Evolutionary conservation across 2,888 invertebrate species (phyloP), one percentile per base, ranked within the genome.

Genomic region (Spialia ferax): DNA sequence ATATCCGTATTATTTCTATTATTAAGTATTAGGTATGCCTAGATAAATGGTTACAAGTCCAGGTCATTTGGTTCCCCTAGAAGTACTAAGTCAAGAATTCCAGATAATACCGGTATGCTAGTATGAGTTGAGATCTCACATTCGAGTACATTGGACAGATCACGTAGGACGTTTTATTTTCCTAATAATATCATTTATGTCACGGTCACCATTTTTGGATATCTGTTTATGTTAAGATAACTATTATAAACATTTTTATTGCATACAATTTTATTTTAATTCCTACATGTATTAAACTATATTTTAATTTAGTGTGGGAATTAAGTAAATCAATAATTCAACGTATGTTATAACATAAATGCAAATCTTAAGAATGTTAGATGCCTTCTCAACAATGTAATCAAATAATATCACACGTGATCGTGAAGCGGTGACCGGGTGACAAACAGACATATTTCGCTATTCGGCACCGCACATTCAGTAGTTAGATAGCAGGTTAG

Each of bases 401-500:
- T 15, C n/a, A n/a, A n/a, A n/a, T 23, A 29, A 56, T 65, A 66
- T 65, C 69, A 66, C 52, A 63, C 61, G 63, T 63, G 60, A 71
- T 74, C 61, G 63, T 63, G 60, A 71, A 74, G 69, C 74, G n/a
- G n/a, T 61, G 69, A 20, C 71, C n/a, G n/a, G n/a, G n/a, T n/a
- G n/a, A 69, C 22, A 22, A 63, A 56, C 63, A 45, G 63, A 56
- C 63, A 63, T 63, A 63, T 55, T 63, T 63, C 63, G 23, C 18
- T 45, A 26, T 22, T 63, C 63, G 45, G 56, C 55, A 63, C 55
- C 55, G 45, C 32, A 45, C 38, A 55, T 13, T 15, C 32, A n/a
- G n/a, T 38, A 71, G 68, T 69, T 69, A 73, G 73, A 73, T 69
- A 69, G 38, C n/a, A 74, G 84, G 86, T 83, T 80, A 81, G 45